These are phyloP conservation scores for Ophiothrix spiculata DNA, from an alignment of 35 echinoderm and acorn worm species.

Conservation along the genomic window DNA sequence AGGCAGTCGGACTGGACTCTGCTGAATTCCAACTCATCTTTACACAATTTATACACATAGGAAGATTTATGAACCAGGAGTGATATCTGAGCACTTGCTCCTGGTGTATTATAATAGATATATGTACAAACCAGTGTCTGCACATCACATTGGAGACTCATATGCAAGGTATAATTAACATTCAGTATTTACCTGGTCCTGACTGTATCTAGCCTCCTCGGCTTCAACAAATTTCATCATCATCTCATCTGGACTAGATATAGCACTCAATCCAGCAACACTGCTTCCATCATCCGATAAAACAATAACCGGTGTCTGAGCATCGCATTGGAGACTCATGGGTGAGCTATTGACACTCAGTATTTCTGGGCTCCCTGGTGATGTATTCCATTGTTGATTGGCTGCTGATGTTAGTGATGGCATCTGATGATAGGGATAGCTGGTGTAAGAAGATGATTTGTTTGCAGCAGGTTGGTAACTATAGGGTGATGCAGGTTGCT, in stretches of 20 bases:
- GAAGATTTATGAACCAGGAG: too few species aligned
- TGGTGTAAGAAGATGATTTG: neutral
- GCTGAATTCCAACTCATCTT: too few species aligned
- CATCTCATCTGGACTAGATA: constrained; percentile 2
- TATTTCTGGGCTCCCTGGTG: neutral
- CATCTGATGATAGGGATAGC: neutral
- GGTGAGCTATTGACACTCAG: neutral
- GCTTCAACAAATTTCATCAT: constrained; percentile 1
- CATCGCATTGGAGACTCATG: neutral
- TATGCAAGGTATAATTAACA: too few species aligned
- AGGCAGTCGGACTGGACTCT: too few species aligned
- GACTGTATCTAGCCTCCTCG: neutral
- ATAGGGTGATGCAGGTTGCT: neutral
- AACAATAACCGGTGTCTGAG: neutral
- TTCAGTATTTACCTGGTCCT: neutral
- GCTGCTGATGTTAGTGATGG: neutral
- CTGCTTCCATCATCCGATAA: neutral
- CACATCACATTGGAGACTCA: neutral
- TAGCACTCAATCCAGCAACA: neutral
- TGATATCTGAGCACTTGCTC: too few species aligned
- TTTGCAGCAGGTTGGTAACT: neutral
- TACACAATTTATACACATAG: too few species aligned
- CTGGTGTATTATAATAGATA: too few species aligned
- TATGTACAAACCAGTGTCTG: too few species aligned
- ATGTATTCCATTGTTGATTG: neutral